Base-by-base conservation (phyloP, 1,140 invertebrate genomes). In the Danaus melanippus region DNA sequence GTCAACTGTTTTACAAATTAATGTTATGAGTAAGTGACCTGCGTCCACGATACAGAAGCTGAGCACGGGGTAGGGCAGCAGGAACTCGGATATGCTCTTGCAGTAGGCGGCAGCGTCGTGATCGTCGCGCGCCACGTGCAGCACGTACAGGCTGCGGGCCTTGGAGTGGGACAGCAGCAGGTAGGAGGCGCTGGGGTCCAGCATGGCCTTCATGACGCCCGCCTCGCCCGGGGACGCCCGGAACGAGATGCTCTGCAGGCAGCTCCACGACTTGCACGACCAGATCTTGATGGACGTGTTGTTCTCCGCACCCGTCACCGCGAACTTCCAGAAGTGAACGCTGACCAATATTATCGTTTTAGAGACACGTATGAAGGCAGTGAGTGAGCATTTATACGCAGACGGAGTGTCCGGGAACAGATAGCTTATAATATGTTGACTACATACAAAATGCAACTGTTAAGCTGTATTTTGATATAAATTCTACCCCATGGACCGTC, bases 271-370 rank as follows among this genome's bases (percentile, higher is more conserved):
- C 73, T 97, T 94, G 80, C 97, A 98, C 8, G 94, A 95, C 96
- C 97, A 98, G 15, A 98, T 87, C 86, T 97, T 98, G 10, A 98
- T 87, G 72, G 96, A 95, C 0, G 94, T 92, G 84, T 98, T 98
- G 72, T 96, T 92, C 60, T 95, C 92, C 9, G 94, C 93, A 1
- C 96, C 96, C 1, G 97, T 98, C 11, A 99, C 89, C 5, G 94
- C 95, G 88, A 94, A 97, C 76, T 97, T 96, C 97, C 97, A 99
- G 81, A 97, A 95, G 75, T 95, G 93, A 11, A 90, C 91, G 67
- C 93, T 95, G 78, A 11, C 4, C 2, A 8, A 32, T 32, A 32
- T 4, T 8, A 32, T 32, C 21, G 6, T 7, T 0, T 32, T 32
- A 32, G 5, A 32, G 5, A 32, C 17, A 21, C 6, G 21, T 32